These are phyloP conservation scores for Ctenicera cuprea DNA, from an alignment of 2,888 invertebrate species.

Conservation along the genomic window DNA sequence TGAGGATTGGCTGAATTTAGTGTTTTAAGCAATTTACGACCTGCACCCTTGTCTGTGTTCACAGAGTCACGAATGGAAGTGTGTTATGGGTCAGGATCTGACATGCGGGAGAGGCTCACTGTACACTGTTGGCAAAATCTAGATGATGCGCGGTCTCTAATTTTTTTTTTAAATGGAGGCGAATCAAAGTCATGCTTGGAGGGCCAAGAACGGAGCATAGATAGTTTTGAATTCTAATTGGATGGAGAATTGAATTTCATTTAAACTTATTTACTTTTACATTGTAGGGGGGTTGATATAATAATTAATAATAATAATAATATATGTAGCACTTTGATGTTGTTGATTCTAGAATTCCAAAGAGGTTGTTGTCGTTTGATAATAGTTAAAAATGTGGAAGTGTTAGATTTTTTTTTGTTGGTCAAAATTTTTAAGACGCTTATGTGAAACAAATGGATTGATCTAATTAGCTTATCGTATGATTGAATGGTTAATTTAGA, in stretches of 20 bases:
- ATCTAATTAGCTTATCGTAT: slow-evolving; percentile 56
- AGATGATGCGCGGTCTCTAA: slow-evolving; percentile 51
- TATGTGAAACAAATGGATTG: slow-evolving; percentile 72
- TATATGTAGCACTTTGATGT: slow-evolving; percentile 35
- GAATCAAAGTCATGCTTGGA: slow-evolving; percentile 55
- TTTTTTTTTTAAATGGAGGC: slow-evolving; percentile 48
- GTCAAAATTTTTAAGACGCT: slow-evolving; percentile 54
- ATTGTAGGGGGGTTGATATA: slow-evolving; percentile 58
- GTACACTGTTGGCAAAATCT: slow-evolving; percentile 48
- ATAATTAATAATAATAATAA: slow-evolving; percentile 29
- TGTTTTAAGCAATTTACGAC: slow-evolving; percentile 44
- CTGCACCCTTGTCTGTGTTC: slow-evolving; percentile 46
- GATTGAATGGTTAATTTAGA: slow-evolving; percentile 58
- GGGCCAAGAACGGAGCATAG: slow-evolving; percentile 57
- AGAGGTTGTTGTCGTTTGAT: slow-evolving; percentile 36
- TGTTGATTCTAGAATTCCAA: slow-evolving; percentile 45
- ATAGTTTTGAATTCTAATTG: slow-evolving; percentile 54
- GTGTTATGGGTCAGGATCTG: slow-evolving; percentile 43
- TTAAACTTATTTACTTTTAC: slow-evolving; percentile 51
- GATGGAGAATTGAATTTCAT: slow-evolving; percentile 54
- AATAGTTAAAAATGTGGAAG: slow-evolving; percentile 50
- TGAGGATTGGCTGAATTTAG: slow-evolving; percentile 50
- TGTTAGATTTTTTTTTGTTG: slow-evolving; percentile 68
- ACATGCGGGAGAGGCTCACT: slow-evolving; percentile 51
- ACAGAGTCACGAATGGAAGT: slow-evolving; percentile 40